These are phyloP conservation scores for Molossus molossus DNA, from an alignment of 2,797 vertebrate genomes.

Conservation along the genomic window DNA sequence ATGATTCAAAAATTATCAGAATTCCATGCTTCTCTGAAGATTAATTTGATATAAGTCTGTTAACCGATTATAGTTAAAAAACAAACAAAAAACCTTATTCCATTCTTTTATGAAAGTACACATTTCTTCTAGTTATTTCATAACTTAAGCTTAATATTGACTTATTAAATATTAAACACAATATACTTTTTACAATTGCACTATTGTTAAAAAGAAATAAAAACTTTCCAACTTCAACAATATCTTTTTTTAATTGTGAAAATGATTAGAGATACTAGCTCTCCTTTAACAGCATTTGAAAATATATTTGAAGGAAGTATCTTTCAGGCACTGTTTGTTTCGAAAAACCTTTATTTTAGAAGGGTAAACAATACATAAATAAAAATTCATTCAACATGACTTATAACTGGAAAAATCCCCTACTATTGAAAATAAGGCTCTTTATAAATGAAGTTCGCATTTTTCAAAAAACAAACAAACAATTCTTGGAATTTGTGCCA, in stretches of 20 bases:
- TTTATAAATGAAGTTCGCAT: constrained; percentile 26
- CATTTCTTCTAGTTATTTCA: constrained; percentile 48
- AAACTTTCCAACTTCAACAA: constrained; percentile 39
- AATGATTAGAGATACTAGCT: constrained; percentile 27
- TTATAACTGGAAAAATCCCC: not conserved
- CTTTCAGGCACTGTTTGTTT: constrained; percentile 50
- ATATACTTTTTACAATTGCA: not conserved
- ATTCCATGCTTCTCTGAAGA: not conserved
- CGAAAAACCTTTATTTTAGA: constrained; percentile 18
- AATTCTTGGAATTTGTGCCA: constrained; percentile 17
- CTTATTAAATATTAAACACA: constrained; percentile 64
- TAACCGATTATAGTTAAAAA: constrained; percentile 40
- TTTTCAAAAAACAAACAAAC: constrained; percentile 13
- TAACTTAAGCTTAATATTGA: constrained; percentile 59
- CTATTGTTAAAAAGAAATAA: constrained; percentile 39
- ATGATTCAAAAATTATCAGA: constrained; percentile 17
- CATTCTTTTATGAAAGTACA: constrained; percentile 35
- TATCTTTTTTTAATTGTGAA: constrained; percentile 38
- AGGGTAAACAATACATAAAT: constrained; percentile 9
- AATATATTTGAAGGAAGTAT: constrained; percentile 50
- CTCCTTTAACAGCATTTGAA: constrained; percentile 52
- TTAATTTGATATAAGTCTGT: not conserved
- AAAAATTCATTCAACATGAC: constrained; percentile 35
- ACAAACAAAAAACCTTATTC: constrained; percentile 31
- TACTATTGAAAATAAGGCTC: constrained; percentile 5